Evolutionary conservation across 2,888 invertebrate species (phyloP), one percentile per base, ranked within the genome.

Genomic region (Hypercompe scribonia): DNA sequence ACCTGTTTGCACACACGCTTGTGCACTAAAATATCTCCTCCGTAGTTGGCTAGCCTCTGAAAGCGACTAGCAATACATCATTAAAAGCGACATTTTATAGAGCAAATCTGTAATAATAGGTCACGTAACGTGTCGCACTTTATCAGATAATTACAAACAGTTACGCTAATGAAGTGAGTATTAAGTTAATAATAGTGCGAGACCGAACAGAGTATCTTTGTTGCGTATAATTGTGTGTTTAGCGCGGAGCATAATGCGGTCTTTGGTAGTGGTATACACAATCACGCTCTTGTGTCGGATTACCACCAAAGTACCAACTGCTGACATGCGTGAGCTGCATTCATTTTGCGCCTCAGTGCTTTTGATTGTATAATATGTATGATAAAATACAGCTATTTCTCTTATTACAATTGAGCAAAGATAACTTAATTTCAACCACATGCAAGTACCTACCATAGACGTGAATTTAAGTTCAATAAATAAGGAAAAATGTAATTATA

Each of bases 321-420:
- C 80, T 78, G 84, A 86, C 86, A 87, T 87, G 90, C 85, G 76
- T 84, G 86, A 86, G 83, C 87, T 85, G 84, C 75, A 87, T 92
- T 93, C 88, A 93, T 94, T 94, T 90, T 83, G 83, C 90, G 92
- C 87, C 82, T 88, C 87, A 92, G 82, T 90, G 89, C 87, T 72
- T 87, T 84, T 87, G 82, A 91, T 92, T 92, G 89, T 89, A 87
- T 87, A 87, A 87, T 91, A 86, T 89, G 83, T 88, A 83, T 76
- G 79, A 83, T 81, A 88, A 89, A 86, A 84, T 89, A 87, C 86
- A 84, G 78, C 75, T 79, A 66, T 39, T 42, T n/a, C 24, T 70
- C 46, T 64, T 46, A 50, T 33, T 70, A 34, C 34, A 15, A 65
- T 64, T 36, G 42, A 64, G n/a, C 39, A 34, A 54, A 68, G 34